Conservation (phyloP, 1,140 invertebrate species). For the Drosophila ironensis region DNA sequence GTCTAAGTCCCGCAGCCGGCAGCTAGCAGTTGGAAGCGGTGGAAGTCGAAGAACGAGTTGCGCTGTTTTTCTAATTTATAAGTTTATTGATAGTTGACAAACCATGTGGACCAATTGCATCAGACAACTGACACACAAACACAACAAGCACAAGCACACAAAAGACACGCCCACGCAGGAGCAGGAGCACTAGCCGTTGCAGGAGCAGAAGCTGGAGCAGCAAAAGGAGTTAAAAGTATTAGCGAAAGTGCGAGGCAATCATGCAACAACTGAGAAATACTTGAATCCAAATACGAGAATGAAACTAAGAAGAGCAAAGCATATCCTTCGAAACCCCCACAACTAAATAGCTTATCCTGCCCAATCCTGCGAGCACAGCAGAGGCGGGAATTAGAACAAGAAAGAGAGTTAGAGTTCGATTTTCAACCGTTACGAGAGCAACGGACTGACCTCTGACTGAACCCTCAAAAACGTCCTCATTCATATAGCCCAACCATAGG, state of each 20-base stretch:
- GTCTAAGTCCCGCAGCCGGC: constrained; percentile 66
- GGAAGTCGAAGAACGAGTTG: constrained; percentile 58
- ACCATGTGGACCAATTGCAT: constrained; percentile 50
- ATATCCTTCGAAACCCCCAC: background rate
- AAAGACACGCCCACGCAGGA: constrained; percentile 11
- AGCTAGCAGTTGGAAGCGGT: constrained; percentile 31
- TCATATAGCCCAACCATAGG: background rate
- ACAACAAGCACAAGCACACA: constrained; percentile 17
- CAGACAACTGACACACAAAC: constrained; percentile 30
- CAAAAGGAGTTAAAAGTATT: constrained; percentile 57
- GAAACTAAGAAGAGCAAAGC: constrained; percentile 13
- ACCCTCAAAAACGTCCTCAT: background rate
- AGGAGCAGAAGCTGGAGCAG: constrained; percentile 6
- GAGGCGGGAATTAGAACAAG: constrained; percentile 1
- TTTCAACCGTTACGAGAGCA: constrained; percentile 55
- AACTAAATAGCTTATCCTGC: constrained; percentile 54
- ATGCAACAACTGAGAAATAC: constrained; percentile 58
- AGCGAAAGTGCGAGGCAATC: constrained; percentile 44
- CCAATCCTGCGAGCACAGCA: constrained; percentile 36
- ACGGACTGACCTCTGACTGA: constrained; percentile 44
- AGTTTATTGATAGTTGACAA: constrained; percentile 70
- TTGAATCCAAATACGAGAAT: constrained; percentile 39
- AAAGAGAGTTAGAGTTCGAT: constrained; percentile 25
- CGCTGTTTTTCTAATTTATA: constrained; percentile 80
- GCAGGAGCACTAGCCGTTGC: constrained; percentile 9